Base-by-base conservation (phyloP, 2,888 invertebrate genomes). In the Willowsia nigromaculata region DNA sequence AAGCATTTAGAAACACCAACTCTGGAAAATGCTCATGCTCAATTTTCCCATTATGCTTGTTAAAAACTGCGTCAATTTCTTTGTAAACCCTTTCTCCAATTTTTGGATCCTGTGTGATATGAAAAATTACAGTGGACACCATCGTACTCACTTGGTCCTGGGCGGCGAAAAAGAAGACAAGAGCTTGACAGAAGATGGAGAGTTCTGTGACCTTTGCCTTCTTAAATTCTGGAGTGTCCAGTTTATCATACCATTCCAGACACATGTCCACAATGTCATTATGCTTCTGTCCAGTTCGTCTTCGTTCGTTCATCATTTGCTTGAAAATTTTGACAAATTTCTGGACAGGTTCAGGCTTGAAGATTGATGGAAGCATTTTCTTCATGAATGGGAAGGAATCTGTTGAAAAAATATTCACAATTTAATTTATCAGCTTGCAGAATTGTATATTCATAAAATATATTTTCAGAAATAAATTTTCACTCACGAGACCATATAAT, bases 101-200 rank as follows among this genome's bases (percentile, higher is more conserved):
- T 33, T 92, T 83, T 1, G 91, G 90, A 71, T 92, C 83, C 30
- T 86, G 27, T 0, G 88, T 80, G 25, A 91, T 78, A n/a, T 89
- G 50, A 59, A 90, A 91, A 78, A 91, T 76, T 3, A 78, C 71
- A 9, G 56, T 7, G 5, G 91, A 43, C 6, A 90, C 40, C 9
- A 89, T 83, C 11, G 91, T 88, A 22, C 90, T 90, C 1, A 91
- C 90, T 56, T 91, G 91, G n/a, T 92, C 92, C 76, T 91, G 91
- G 0, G 90, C 89, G 22, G 91, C 92, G 9, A 92, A 88, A 47
- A 92, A 92, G 53, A 90, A 89, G 0, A 91, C 90, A 2, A 92
- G 40, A 0, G 91, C 91, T 90, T 92, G 92, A 30, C 62, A 80
- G 4, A 89, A 3, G 0, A 92, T 33, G 0, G 92, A 91, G 6